phyloP scores from a whole-genome alignment of 2,888 invertebrate species.

The Hanleya hanleyi region DNA sequence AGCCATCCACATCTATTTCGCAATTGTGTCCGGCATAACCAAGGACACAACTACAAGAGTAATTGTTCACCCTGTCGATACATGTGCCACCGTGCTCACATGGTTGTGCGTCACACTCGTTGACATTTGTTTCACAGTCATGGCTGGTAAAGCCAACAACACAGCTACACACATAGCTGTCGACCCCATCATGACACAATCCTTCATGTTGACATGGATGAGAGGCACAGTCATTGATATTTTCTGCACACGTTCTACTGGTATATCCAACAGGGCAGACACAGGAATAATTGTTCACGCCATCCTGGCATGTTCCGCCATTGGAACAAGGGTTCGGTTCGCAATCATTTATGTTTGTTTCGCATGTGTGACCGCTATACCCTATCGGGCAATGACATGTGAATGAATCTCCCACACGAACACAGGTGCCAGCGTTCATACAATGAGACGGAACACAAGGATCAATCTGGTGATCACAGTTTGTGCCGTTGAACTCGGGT shows the following conservation, averaged over 20 bases:
- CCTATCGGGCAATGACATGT: too few relatives aligned
- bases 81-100: constrained; percentile 26
- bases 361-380: too few relatives aligned
- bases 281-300: too few relatives aligned
- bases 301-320: too few relatives aligned
- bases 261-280: too few relatives aligned
- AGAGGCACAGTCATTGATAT: constrained; percentile 73
- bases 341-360: too few relatives aligned
- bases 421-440: too few relatives aligned
- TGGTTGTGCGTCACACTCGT: constrained; percentile 52
- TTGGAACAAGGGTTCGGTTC: too few relatives aligned
- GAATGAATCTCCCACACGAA: too few relatives aligned
- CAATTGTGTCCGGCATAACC: constrained; percentile 82
- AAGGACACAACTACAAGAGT: constrained; percentile 52
- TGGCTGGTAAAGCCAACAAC: constrained; percentile 48
- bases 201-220: constrained; percentile 51
- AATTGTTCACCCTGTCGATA: constrained; percentile 74
- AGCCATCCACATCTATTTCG: constrained; percentile 85
- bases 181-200: constrained; percentile 46
- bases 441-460: too few relatives aligned
- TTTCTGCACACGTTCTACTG: neutral
- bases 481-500: too few relatives aligned
- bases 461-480: too few relatives aligned
- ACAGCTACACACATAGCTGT: constrained; percentile 55
- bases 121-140: constrained; percentile 44